Conservation (phyloP, 2,797 vertebrate species). For the Phylloscopus collybita region DNA sequence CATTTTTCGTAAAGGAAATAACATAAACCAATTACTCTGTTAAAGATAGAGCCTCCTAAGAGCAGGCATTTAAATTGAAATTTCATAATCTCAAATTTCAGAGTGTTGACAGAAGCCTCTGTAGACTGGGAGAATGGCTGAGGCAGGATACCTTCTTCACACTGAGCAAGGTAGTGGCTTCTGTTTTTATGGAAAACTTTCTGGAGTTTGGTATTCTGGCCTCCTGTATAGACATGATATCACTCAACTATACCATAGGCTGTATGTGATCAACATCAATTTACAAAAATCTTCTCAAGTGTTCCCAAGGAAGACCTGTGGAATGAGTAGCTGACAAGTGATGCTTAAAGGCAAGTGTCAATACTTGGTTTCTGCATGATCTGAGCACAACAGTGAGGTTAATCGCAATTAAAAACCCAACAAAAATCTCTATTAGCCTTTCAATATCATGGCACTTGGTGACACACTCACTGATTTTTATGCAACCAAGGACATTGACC, state of each 20-base stretch:
- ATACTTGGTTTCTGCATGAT: background rate
- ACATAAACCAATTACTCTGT: background rate
- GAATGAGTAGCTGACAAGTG: background rate
- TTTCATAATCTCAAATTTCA: background rate
- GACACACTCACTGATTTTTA: background rate
- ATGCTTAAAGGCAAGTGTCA: background rate
- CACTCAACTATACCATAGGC: background rate
- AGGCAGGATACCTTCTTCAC: background rate
- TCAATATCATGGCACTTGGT: background rate
- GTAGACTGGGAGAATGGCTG: background rate
- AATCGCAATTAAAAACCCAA: background rate
- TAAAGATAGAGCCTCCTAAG: background rate
- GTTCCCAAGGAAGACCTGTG: background rate
- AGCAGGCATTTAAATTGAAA: background rate
- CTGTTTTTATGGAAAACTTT: background rate
- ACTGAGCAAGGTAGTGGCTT: background rate
- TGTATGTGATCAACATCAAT: background rate
- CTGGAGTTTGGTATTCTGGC: background rate
- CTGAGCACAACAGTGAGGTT: background rate
- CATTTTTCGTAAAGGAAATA: background rate
- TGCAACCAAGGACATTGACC: background rate
- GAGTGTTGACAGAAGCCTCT: background rate
- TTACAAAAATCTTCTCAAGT: background rate
- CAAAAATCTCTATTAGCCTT: background rate
- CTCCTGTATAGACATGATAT: background rate